Evolutionary conservation across 1,140 invertebrate species (phyloP).

Genomic region (Pteromalus puparum): DNA sequence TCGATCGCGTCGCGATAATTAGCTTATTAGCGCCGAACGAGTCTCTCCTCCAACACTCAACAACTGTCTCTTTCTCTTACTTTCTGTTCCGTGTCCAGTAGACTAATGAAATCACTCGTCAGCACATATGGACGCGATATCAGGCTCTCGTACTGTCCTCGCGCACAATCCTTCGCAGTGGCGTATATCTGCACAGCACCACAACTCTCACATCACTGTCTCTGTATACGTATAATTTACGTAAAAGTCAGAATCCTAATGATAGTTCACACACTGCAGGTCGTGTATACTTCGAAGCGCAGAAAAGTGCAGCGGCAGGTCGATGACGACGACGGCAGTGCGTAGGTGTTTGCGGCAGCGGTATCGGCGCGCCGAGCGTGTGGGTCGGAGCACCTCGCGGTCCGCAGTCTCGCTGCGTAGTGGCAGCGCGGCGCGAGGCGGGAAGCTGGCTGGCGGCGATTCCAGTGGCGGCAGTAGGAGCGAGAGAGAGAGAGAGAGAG

Average conservation of each 20-base stretch:
- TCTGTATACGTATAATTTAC: not conserved
- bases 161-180: not conserved
- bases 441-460: slow-evolving; percentile 55
- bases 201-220: slow-evolving; percentile 23
- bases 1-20: not conserved
- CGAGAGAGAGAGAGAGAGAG: slow-evolving; percentile 6
- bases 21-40: not conserved
- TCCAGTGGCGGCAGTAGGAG: slow-evolving; percentile 41
- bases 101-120: not conserved
- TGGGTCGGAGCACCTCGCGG: slow-evolving; percentile 66
- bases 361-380: slow-evolving; percentile 13
- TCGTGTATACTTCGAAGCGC: not conserved
- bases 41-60: not conserved
- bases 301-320: not conserved
- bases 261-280: not conserved
- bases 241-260: not conserved
- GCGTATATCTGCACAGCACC: slow-evolving; percentile 23
- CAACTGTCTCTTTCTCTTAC: not conserved
- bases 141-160: not conserved
- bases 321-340: not conserved
- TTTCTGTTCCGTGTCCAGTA: not conserved
- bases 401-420: slow-evolving; percentile 75
- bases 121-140: not conserved
- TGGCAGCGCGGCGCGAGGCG: slow-evolving; percentile 61
- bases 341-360: not conserved